Conservation (phyloP, 2,797 vertebrate species). For the Monodelphis domestica region DNA sequence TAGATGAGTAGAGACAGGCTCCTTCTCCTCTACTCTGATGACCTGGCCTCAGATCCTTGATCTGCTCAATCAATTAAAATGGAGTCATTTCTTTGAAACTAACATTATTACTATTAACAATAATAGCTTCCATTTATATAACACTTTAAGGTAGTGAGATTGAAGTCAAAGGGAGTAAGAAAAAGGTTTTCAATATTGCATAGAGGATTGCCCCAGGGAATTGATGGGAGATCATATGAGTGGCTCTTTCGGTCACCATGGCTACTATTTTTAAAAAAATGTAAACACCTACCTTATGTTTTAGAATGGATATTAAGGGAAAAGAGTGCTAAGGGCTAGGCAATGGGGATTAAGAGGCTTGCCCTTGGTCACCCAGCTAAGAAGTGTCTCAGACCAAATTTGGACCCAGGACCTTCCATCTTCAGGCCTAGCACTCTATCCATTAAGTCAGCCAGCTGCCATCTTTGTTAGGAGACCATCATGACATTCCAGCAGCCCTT, state of each 20-base stretch:
- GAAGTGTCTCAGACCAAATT: too few species aligned
- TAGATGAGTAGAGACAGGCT: neutral
- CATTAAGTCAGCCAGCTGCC: too few species aligned
- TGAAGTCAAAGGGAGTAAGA: neutral
- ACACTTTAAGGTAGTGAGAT: neutral
- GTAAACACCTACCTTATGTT: too few species aligned
- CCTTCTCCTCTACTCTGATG: neutral
- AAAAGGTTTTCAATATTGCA: neutral
- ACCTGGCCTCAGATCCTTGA: neutral
- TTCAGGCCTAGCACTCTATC: too few species aligned
- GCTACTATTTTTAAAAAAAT: too few species aligned
- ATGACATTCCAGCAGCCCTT: neutral
- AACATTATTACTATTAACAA: neutral
- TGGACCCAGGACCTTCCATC: too few species aligned
- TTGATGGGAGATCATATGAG: neutral
- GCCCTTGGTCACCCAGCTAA: too few species aligned
- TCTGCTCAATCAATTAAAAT: neutral
- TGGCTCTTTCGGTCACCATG: neutral
- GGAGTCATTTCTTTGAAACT: neutral
- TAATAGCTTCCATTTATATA: neutral
- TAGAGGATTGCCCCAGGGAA: neutral
- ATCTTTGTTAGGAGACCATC: neutral
- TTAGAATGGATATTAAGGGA: too few species aligned
- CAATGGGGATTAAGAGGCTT: too few species aligned
- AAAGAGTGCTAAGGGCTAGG: too few species aligned